Percentiles rank a stretch among this genome's conserved stretches.
Evolutionary conservation across 2,888 invertebrate genomes (phyloP).

Genomic region (Julus scanicus): DNA sequence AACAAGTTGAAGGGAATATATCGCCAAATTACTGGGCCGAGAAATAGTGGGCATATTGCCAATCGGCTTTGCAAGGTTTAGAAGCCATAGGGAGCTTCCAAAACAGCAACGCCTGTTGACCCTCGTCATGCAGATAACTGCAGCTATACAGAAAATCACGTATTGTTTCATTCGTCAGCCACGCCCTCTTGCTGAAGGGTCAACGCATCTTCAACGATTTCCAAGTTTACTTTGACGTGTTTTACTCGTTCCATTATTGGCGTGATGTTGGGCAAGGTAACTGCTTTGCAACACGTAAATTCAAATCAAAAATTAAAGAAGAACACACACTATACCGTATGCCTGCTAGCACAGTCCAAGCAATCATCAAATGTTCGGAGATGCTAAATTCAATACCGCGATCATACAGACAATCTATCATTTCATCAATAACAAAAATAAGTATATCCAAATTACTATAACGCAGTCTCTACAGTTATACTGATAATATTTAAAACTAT

Average conservation of each 20-base stretch:
- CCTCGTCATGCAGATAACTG: neutral
- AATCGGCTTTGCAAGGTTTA: conserved; percentile 10
- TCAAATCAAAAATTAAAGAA: neutral
- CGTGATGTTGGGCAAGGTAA: neutral
- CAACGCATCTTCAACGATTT: neutral
- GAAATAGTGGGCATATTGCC: neutral
- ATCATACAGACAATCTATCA: too few species aligned
- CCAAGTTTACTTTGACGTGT: neutral
- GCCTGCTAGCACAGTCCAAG: too few species aligned
- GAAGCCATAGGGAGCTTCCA: conserved; percentile 10
- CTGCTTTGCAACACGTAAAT: neutral
- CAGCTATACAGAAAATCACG: neutral
- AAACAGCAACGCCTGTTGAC: neutral
- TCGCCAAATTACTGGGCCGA: neutral
- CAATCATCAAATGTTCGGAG: too few species aligned
- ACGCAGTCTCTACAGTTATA: too few species aligned
- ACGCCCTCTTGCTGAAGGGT: neutral
- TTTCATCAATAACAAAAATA: too few species aligned
- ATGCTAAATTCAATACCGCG: too few species aligned
- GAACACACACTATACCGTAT: neutral
- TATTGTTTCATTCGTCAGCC: neutral
- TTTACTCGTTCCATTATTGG: neutral
- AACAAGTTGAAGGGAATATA: neutral
- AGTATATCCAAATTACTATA: too few species aligned
- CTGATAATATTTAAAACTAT: too few species aligned